phyloP scores from a whole-genome alignment of 2,113 vertebrate species.

The Tenebrosternarchus preto region DNA sequence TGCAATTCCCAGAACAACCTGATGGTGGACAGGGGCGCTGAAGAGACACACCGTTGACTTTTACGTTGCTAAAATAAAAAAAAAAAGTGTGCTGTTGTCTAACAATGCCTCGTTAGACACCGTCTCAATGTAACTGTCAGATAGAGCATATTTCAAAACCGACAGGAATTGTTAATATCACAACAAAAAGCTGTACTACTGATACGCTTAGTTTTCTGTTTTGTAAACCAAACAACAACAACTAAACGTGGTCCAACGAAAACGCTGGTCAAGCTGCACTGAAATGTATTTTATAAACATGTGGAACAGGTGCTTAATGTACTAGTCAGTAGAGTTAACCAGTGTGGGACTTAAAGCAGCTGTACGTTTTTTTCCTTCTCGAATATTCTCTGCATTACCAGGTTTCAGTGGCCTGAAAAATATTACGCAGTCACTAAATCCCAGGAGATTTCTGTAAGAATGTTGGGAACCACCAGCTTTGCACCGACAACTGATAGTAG shows the following conservation, averaged over 20 bases:
- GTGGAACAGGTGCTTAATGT: too few species aligned
- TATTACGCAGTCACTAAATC: conserved; percentile 46
- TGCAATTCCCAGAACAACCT: conserved; percentile 61
- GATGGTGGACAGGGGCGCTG: conserved; percentile 62
- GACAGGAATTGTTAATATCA: too few species aligned
- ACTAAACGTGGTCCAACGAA: too few species aligned
- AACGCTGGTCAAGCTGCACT: too few species aligned
- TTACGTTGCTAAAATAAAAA: not conserved
- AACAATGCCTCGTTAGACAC: too few species aligned
- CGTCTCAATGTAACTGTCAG: too few species aligned
- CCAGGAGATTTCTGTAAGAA: conserved; percentile 58
- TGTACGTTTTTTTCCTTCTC: conserved; percentile 32
- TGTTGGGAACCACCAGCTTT: conserved; percentile 32
- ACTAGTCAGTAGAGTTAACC: not conserved
- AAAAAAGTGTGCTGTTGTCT: not conserved
- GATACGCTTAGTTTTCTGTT: too few species aligned
- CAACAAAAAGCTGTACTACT: too few species aligned
- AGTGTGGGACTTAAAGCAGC: not conserved
- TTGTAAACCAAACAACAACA: too few species aligned
- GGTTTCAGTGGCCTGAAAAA: conserved; percentile 56
- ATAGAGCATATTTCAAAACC: too few species aligned
- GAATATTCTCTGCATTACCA: conserved; percentile 40
- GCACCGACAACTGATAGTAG: conserved; percentile 22
- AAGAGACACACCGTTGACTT: conserved; percentile 9
- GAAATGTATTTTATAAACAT: too few species aligned